A percentile compares a stretch with the other conserved stretches of the same genome.
Evolutionary conservation across 2,797 vertebrate species (phyloP).

Genomic region (Peromyscus eremicus): DNA sequence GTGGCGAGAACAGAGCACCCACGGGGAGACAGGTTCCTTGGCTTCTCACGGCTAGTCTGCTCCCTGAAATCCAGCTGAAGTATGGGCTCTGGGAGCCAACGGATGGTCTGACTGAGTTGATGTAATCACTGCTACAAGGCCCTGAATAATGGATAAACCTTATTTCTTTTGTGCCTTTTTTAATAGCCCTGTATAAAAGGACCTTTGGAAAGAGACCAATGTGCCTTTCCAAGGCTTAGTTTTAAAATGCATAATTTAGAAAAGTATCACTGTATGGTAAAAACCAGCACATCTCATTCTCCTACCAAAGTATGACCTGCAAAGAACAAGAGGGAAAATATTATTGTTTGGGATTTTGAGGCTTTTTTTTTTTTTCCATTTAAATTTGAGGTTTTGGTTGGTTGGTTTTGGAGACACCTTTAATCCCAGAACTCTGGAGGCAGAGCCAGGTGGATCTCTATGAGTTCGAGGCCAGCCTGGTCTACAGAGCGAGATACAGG

Average conservation of each 20-base stretch:
- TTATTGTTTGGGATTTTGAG: not conserved
- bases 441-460: too few species aligned
- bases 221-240: constrained; percentile 72
- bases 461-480: too few species aligned
- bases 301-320: not conserved
- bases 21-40: not conserved
- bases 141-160: constrained; percentile 79
- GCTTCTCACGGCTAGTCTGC: not conserved
- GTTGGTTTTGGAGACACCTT: not conserved
- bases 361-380: not conserved
- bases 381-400: not conserved
- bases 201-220: constrained; percentile 71
- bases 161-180: constrained; percentile 73
- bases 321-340: constrained; percentile 22
- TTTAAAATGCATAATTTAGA: constrained; percentile 78
- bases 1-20: not conserved
- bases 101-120: constrained; percentile 50
- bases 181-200: constrained; percentile 70
- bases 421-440: too few species aligned
- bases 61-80: constrained; percentile 3
- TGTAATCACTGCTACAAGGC: constrained; percentile 66
- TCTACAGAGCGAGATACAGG: too few species aligned
- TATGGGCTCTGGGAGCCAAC: not conserved
- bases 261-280: constrained; percentile 38
- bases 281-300: constrained; percentile 56